Base-by-base conservation (phyloP, 1,140 invertebrate species). In the Pemphigus obesinymphae region DNA sequence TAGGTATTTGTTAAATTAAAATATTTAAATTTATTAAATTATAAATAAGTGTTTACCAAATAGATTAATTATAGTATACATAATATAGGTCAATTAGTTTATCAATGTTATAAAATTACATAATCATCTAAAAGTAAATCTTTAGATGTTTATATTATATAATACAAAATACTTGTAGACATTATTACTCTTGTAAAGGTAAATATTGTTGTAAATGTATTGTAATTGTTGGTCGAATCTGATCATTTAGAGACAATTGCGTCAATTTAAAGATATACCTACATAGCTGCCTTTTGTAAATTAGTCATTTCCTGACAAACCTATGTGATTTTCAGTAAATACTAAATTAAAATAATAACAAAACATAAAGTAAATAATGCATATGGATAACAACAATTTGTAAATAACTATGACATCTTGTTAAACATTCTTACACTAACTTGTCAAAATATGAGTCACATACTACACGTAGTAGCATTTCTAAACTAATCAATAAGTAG, bases 351-450 rank as follows among this genome's bases (percentile, higher is more conserved):
- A 45, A 45, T 45, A 11, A 45, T 45, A 11, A 45, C 13, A 31
- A 29, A 6, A 68, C n/a, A 68, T 40, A 23, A 68, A n/a, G 6
- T 7, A 11, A 43, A 68, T n/a, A 8, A 37, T 23, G n/a, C n/a
- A 13, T 23, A 68, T 6, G 13, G 10, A 26, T 45, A 7, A 26
- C 23, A 17, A 45, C 6, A 70, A 17, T 70, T 70, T 68, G 3
- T 70, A 45, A 70, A 29, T 3, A 70, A 17, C 5, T 43, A 29
- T 73, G 26, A 72, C 43, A 73, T 29, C 17, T 20, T 73, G 70
- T 50, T 73, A 73, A 50, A 73, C 43, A 73, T 73, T 73, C 70
- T 73, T 73, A 73, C 26, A 73, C 10, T 26, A 48, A 48, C 29
- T 50, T 31, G 13, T 29, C 6, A 73, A 70, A 45, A 31, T 26